Base-by-base conservation (phyloP, 2,113 vertebrate species). In the Prunella himalayana region DNA sequence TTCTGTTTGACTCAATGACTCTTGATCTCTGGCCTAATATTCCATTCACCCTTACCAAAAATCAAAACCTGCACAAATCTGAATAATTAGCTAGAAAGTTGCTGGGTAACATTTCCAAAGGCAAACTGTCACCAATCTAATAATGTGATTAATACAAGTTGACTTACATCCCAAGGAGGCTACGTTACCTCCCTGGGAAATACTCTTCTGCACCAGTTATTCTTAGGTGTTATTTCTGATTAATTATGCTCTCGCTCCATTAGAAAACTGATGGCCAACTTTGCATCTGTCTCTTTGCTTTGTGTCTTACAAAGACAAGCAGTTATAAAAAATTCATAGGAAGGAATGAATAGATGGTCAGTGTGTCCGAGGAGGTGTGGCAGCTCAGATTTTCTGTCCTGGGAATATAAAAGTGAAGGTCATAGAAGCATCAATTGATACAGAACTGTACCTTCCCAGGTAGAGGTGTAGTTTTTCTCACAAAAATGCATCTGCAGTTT, bases 141-240 rank as follows among this genome's bases (percentile, higher is more conserved):
- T 45, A 5, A 7, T 31, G 31, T 92, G 92, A 83, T 96, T 96
- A 97, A 96, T 75, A 86, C 49, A 82, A 94, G 72, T 35, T 85
- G 91, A 95, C 77, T 90, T 94, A 72, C 54, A 86, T 80, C 90
- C 76, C 54, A 13, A 86, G 85, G 76, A 88, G 73, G 64, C 64
- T 44, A 13, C 2, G 1, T 42, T 91, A 70, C 88, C 95, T 97
- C 90, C 89, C 75, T 95, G 96, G 94, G 94, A 98, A 98, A 97
- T 95, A 73, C 22, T 49, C 79, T 97, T 97, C 92, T 89, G 94
- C 77, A 85, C 89, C 70, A 97, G 57, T 94, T 97, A 92, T 83
- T 97, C 84, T 92, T 77, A 96, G 97, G 96, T 96, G 95, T 95
- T 96, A 91, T 94, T 96, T 96, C 97, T 94, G 93, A 96, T 97